Base-by-base conservation (phyloP, 2,113 vertebrate genomes). In the Zeus faber region DNA sequence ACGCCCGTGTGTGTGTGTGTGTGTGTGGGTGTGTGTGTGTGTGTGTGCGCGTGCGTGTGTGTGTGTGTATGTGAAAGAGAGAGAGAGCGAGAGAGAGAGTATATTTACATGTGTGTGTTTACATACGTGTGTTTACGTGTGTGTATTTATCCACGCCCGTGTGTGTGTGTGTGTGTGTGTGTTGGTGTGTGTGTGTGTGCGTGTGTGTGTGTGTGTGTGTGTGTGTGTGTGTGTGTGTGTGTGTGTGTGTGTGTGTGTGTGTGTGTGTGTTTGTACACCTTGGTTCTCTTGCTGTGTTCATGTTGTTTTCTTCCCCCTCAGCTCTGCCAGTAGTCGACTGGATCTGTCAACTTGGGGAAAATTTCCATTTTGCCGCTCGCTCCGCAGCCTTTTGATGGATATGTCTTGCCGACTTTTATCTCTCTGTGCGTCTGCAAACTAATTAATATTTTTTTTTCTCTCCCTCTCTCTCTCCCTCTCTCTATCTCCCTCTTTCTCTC, bases 311-410 rank as follows among this genome's bases (percentile, higher is more conserved):
- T 91, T 88, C 80, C 87, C 86, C 88, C 79, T 89, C 88, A 87
- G 89, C 92, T 86, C 91, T 89, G 90, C 90, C 89, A 88, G 91
- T 51, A 90, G 92, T 70, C 74, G 37, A 70, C 91, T 92, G 77
- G 76, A 86, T 87, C 91, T 92, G 91, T 94, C 93, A 94, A 91
- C 92, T 93, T 92, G 89, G 90, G 91, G 91, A 92, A 91, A 93
- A 93, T 94, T 95, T 94, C 91, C 92, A 92, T 95, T 95, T 91
- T 92, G 83, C 85, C 90, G 87, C 89, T 89, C 93, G 92, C 92
- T 92, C 85, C 77, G 80, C 85, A 88, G 88, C 85, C 85, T 93
- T 94, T 94, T 95, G 92, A 94, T 92, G 90, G 92, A 91, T 91
- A 90, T 83, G 86, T 93, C 91, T 94, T 91, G 83, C 88, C 91